These are phyloP conservation scores for Lonchura striata DNA, from an alignment of 2,113 vertebrate species.

Conservation along the genomic window DNA sequence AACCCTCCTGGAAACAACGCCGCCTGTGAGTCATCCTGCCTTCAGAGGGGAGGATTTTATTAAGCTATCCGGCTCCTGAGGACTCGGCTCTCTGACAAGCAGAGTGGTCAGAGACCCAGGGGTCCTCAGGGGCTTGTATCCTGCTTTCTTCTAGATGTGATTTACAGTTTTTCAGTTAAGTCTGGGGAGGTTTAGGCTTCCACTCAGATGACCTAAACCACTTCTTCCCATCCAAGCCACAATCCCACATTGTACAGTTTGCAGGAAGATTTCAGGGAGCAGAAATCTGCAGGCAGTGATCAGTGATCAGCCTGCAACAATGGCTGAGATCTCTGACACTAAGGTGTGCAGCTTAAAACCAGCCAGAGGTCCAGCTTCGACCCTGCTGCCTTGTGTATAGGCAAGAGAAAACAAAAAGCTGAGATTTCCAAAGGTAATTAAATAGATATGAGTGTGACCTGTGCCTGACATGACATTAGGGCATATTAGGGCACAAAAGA, in stretches of 20 bases:
- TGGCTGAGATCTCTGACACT: accelerated
- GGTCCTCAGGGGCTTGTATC: accelerated
- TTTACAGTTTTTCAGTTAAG: neutral
- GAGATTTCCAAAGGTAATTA: neutral
- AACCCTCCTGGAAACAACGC: no score
- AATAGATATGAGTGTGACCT: neutral
- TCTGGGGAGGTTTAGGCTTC: neutral
- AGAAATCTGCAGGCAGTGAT: neutral
- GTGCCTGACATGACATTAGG: neutral
- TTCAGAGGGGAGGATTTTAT: no score
- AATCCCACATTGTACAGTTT: accelerated
- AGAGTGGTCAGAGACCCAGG: no score
- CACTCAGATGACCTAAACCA: neutral
- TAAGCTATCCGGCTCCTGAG: no score
- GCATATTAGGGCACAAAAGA: neutral
- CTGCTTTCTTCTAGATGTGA: neutral
- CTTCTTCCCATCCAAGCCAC: neutral
- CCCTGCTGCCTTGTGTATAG: neutral
- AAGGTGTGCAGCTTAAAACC: neutral
- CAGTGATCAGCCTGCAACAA: neutral
- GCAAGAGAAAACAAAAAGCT: neutral
- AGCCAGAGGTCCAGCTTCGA: neutral
- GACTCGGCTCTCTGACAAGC: no score
- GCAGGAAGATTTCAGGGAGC: neutral
- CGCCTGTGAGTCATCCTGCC: no score